Conservation (phyloP, 2,888 invertebrate genomes). For the Lepidochitona cinerea region DNA sequence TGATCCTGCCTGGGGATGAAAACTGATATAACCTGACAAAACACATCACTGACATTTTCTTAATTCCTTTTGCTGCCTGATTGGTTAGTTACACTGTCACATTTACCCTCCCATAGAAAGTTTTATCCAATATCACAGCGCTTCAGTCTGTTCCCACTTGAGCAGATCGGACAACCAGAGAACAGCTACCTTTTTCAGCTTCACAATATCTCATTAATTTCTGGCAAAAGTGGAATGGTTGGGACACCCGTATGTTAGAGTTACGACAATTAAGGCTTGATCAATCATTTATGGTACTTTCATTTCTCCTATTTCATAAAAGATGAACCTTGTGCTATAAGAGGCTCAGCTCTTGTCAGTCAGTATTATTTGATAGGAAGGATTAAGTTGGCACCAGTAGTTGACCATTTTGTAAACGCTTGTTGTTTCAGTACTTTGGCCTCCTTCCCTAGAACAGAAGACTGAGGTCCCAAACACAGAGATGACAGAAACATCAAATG, state of each 20-base stretch:
- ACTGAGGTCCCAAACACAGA: too few relatives aligned
- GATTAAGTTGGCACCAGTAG: background rate
- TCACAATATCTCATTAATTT: slow-evolving; percentile 15
- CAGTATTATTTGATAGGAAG: background rate
- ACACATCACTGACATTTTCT: background rate
- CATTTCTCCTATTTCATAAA: slow-evolving; percentile 31
- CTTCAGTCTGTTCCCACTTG: too few relatives aligned
- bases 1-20: background rate
- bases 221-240: slow-evolving; percentile 10
- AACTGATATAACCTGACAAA: slow-evolving; percentile 5
- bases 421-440: too few relatives aligned
- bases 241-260: slow-evolving; percentile 20
- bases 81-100: background rate
- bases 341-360: background rate
- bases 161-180: too few relatives aligned
- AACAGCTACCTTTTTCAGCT: background rate
- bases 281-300: slow-evolving; percentile 32
- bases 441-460: too few relatives aligned
- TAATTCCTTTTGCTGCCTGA: background rate
- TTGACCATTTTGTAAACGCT: background rate
- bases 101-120: background rate
- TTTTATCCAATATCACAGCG: background rate
- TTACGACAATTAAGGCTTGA: slow-evolving; percentile 23
- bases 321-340: slow-evolving; percentile 4
- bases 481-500: too few relatives aligned